These are phyloP conservation scores for Forficula auricularia DNA, from an alignment of 1,140 invertebrate species.

Conservation along the genomic window DNA sequence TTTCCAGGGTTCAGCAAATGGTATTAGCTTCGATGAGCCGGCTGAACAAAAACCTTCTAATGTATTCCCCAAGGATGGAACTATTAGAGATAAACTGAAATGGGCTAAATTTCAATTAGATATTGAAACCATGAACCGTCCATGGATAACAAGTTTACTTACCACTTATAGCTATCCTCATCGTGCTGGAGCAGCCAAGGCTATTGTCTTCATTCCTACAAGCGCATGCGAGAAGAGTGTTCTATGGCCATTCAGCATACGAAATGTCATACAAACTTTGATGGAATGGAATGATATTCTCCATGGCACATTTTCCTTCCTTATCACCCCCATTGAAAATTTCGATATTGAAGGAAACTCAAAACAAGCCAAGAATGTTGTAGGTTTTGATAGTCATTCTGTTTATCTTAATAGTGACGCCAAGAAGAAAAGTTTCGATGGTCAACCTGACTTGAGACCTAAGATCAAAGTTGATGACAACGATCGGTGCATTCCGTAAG, in stretches of 20 bases:
- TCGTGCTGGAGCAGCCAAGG: conserved; percentile 36
- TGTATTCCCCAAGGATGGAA: conserved; percentile 22
- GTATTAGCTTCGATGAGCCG: conserved; percentile 4
- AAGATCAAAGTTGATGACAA: conserved; percentile 34
- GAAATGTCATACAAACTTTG: too few species aligned
- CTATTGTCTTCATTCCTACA: conserved; percentile 32
- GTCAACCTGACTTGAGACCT: conserved; percentile 27
- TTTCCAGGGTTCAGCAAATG: conserved; percentile 22
- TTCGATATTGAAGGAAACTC: not conserved
- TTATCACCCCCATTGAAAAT: not conserved
- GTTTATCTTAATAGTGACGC: conserved; percentile 35
- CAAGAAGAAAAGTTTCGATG: conserved; percentile 35
- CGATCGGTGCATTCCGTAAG: conserved; percentile 31
- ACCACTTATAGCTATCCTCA: conserved; percentile 34
- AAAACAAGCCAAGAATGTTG: not conserved
- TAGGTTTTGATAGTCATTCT: conserved; percentile 28
- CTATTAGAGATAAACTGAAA: conserved; percentile 13
- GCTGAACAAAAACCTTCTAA: conserved; percentile 9
- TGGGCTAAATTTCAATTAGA: conserved; percentile 22
- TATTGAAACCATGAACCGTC: conserved; percentile 24
- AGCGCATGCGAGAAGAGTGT: conserved; percentile 25
- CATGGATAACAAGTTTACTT: conserved; percentile 34
- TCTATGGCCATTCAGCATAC: not conserved
- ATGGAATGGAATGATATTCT: conserved; percentile 25
- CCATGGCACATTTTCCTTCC: conserved; percentile 23